Evolutionary conservation across 2,797 vertebrate genomes (phyloP), one percentile per base, ranked within the genome.

Genomic region (Acanthurus lineatus): DNA sequence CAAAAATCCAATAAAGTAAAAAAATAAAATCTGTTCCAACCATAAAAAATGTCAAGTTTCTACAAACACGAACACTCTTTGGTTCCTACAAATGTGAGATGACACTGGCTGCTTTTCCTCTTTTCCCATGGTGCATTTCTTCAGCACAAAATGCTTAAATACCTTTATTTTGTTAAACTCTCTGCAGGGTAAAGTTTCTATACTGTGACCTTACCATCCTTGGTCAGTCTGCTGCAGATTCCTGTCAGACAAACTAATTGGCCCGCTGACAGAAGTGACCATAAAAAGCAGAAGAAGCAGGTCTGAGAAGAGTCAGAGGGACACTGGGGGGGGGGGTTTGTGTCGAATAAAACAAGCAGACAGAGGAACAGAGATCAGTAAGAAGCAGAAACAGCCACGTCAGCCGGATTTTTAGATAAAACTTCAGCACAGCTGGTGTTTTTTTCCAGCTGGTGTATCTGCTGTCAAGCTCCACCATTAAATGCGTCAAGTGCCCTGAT

Each of bases 211-310:
- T 83, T 64, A 73, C 78, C 76, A 72, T 82, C 69, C 59, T 57
- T 79, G 84, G 78, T 73, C 57, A 71, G 48, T 20, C 22, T 51
- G 65, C 75, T 68, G 70, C 2, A 2, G 57, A 42, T 38, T 14
- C 40, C 19, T 47, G 42, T 66, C 40, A 47, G 44, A 35, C 70
- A 17, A 17, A 44, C 52, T 20, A 45, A 67, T 19, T 28, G 56
- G 45, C 66, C 49, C 12, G 4, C 60, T 53, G 68, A 70, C 77
- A 57, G 20, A 71, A 17, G 42, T 48, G 80, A 65, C 75, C 81
- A 79, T 86, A 86, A 77, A 82, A 77, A 77, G 86, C 32, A 74
- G 62, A 47, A 45, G 49, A 64, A 42, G 51, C 19, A 10, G 38
- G 45, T 47, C 52, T 63, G 1, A 16, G 51, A 69, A 6, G 25